Evolutionary conservation across 1,140 invertebrate genomes (phyloP).

Genomic region (Eurosta solidaginis): DNA sequence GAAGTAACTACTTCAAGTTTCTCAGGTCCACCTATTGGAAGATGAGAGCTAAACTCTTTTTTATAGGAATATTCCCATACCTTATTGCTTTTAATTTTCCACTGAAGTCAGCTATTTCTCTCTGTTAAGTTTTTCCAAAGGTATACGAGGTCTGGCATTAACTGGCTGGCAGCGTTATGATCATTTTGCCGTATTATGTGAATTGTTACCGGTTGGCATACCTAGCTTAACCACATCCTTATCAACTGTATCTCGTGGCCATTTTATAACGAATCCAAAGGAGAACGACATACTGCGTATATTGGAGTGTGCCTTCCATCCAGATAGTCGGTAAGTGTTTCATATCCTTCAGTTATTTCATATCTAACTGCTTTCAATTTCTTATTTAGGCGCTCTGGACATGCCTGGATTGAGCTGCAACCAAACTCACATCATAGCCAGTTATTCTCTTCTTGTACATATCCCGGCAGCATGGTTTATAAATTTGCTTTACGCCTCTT

Average conservation of each 20-base stretch:
- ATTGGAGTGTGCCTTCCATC: conserved; percentile 64
- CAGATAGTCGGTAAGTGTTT: conserved; percentile 44
- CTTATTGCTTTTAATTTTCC: not conserved
- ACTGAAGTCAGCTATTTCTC: not conserved
- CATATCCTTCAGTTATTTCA: not conserved
- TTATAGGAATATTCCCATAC: too few species aligned
- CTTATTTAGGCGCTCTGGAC: conserved; percentile 48
- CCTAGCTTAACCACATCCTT: conserved; percentile 74
- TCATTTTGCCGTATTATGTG: conserved; percentile 91
- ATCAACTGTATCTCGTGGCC: conserved; percentile 66
- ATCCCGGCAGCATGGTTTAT: conserved; percentile 66
- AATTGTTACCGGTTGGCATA: conserved; percentile 82
- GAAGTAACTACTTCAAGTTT: too few species aligned
- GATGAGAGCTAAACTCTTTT: too few species aligned
- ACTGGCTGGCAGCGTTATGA: conserved; percentile 85
- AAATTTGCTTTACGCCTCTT: conserved; percentile 65
- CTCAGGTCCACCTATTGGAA: too few species aligned
- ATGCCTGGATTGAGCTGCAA: conserved; percentile 54
- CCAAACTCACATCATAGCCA: conserved; percentile 51
- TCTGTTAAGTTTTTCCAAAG: conserved; percentile 60
- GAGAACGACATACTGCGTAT: conserved; percentile 63
- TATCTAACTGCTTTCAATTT: not conserved
- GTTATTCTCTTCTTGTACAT: conserved; percentile 55
- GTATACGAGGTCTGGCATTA: conserved; percentile 70
- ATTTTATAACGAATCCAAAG: conserved; percentile 65